These are phyloP conservation scores for Zapus hudsonius DNA, from an alignment of 2,113 vertebrate species.

Conservation along the genomic window DNA sequence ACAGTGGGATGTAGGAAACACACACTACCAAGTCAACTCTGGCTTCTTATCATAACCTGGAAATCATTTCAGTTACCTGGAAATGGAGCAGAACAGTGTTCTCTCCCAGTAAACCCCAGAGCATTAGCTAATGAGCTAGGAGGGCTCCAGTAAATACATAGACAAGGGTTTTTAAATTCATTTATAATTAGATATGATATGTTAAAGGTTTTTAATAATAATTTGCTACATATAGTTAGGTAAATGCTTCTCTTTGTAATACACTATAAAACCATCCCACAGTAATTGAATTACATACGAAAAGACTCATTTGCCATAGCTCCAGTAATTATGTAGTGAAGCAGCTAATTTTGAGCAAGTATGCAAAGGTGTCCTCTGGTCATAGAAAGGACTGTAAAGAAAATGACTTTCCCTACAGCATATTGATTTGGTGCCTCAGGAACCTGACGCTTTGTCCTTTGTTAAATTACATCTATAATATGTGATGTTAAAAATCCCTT, in stretches of 20 bases:
- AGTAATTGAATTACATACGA: constrained; percentile 63
- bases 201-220: constrained; percentile 45
- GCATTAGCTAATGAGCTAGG: neutral
- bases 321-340: constrained; percentile 64
- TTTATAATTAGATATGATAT: constrained; percentile 52
- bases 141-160: neutral
- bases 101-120: neutral
- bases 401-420: constrained; percentile 57
- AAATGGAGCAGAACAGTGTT: constrained; percentile 8
- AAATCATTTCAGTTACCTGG: constrained; percentile 3
- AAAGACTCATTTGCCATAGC: constrained; percentile 52
- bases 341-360: constrained; percentile 70
- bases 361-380: constrained; percentile 56
- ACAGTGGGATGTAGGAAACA: too few relatives aligned
- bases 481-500: constrained; percentile 58
- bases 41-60: neutral
- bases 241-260: constrained; percentile 63
- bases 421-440: constrained; percentile 59
- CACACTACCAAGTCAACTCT: neutral
- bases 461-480: constrained; percentile 63
- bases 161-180: constrained; percentile 23
- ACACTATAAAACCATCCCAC: constrained; percentile 29
- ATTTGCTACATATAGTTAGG: too few relatives aligned
- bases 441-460: constrained; percentile 30
- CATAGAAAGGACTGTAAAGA: constrained; percentile 41